phyloP scores from a whole-genome alignment of 2,797 vertebrate species.

The Erethizon dorsatum region DNA sequence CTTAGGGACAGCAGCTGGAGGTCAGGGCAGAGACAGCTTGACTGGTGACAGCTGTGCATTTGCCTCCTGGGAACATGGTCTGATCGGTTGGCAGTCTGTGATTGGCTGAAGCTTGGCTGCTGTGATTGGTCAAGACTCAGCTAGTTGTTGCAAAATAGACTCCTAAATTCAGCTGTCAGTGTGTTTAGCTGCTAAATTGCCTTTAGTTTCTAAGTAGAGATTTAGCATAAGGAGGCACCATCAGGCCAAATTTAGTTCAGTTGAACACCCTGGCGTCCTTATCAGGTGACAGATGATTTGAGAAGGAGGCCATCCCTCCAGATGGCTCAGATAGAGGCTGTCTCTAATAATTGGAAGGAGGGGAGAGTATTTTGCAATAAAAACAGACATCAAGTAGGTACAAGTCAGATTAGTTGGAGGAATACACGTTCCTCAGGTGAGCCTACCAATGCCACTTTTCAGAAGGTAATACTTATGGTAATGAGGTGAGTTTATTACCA shows the following conservation, averaged over 20 bases:
- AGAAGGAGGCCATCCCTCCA: not conserved
- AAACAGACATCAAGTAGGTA: not conserved
- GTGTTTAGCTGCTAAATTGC: not conserved
- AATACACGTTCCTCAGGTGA: not conserved
- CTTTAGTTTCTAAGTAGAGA: not conserved
- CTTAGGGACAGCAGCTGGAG: not conserved
- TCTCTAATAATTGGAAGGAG: not conserved
- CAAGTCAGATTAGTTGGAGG: not conserved
- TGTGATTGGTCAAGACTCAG: not conserved
- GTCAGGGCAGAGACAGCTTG: not conserved
- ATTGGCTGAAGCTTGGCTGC: slow-evolving; percentile 21
- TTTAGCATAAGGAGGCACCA: not conserved
- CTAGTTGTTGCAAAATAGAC: not conserved
- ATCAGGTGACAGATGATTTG: not conserved
- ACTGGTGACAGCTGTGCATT: not conserved
- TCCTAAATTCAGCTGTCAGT: not conserved
- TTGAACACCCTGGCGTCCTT: not conserved
- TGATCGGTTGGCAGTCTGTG: slow-evolving; percentile 1
- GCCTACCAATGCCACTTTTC: not conserved
- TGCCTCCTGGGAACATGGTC: not conserved
- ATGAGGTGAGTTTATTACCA: not conserved
- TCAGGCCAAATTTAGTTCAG: not conserved
- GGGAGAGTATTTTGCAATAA: slow-evolving; percentile 32
- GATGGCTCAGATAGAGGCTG: not conserved
- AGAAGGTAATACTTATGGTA: not conserved